Evolutionary conservation across 2,113 vertebrate species (phyloP).

Genomic region (Larimichthys crocea): DNA sequence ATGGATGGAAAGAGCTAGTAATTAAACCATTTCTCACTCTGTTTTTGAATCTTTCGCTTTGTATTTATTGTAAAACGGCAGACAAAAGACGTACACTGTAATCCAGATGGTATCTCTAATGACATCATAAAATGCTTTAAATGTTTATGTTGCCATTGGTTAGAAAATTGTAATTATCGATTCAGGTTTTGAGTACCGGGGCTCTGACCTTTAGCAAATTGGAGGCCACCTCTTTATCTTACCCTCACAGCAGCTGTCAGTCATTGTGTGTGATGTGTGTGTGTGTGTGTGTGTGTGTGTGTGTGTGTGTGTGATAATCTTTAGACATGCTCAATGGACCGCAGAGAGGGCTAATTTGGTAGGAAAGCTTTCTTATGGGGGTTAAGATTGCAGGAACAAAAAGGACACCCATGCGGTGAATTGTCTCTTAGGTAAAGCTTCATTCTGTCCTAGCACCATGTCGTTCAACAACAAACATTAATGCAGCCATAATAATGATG

Average conservation of each 20-base stretch:
- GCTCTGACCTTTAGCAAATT: conserved; percentile 69
- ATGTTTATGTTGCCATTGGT: conserved; percentile 11
- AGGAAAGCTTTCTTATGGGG: conserved; percentile 22
- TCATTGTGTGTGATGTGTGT: conserved; percentile 31
- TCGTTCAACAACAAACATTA: conserved; percentile 8
- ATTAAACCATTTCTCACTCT: not conserved
- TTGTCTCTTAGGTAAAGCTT: conserved; percentile 8
- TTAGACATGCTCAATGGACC: conserved; percentile 53
- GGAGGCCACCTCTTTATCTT: conserved; percentile 59
- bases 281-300: conserved; percentile 24
- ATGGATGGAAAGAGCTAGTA: not conserved
- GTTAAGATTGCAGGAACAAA: conserved; percentile 39
- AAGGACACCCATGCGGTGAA: conserved; percentile 8
- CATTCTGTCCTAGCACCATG: not conserved
- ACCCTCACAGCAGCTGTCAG: conserved; percentile 51
- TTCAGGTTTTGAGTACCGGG: conserved; percentile 20
- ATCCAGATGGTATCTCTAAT: not conserved
- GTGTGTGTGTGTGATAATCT: conserved; percentile 44
- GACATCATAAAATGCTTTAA: not conserved
- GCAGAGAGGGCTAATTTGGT: conserved; percentile 46
- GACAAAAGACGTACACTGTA: not conserved
- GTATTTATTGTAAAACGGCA: not conserved
- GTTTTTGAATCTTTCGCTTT: not conserved
- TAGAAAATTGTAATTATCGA: conserved; percentile 55
- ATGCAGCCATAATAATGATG: not conserved